Evolutionary conservation across 2,797 vertebrate species (phyloP), one percentile per base, ranked within the genome.

Genomic region (Agapornis canus): DNA sequence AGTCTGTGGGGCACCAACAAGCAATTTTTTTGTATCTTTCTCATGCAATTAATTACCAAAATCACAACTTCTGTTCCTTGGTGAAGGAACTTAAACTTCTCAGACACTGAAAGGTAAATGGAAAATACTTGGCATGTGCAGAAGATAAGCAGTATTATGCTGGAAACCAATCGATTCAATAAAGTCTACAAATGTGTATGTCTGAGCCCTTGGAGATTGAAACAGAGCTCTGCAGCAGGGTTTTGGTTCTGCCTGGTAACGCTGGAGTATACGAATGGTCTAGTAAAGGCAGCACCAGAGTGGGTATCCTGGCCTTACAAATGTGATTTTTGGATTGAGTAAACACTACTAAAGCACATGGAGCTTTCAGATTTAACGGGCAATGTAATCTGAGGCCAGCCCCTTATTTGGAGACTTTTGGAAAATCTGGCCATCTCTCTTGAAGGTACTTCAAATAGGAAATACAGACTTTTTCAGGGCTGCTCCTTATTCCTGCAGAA

Each of bases 221-320:
- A 61, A 77, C 43, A 48, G 43, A 3, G 2, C 10, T 80, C 35
- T 21, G 8, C 32, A 39, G 5, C 7, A 82, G 39, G 20, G 35
- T 57, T 54, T 72, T 48, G 19, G 23, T 51, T 48, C 0, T 11
- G 27, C 1, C 0, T 11, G 68, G 56, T 40, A 45, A 31, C 20
- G 12, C 5, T 56, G 82, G 18, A 56, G 20, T 21, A 18, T n/a
- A 5, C 0, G 1, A 25, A 13, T 0, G 2, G 25, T 71, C 29
- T 16, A 20, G 42, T 77, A 63, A 72, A 59, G 47, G 26, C 3
- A 0, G 45, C 40, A 31, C 11, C 39, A 27, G 45, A 7, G 32
- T 15, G 17, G 11, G 22, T 12, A 1, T 72, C 25, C 47, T 23
- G 42, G 10, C 40, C 7, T 1, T 12, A 40, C 27, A 29, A 32